These are phyloP conservation scores for Gastrophysa polygoni DNA, from an alignment of 2,888 invertebrate species.

Conservation along the genomic window DNA sequence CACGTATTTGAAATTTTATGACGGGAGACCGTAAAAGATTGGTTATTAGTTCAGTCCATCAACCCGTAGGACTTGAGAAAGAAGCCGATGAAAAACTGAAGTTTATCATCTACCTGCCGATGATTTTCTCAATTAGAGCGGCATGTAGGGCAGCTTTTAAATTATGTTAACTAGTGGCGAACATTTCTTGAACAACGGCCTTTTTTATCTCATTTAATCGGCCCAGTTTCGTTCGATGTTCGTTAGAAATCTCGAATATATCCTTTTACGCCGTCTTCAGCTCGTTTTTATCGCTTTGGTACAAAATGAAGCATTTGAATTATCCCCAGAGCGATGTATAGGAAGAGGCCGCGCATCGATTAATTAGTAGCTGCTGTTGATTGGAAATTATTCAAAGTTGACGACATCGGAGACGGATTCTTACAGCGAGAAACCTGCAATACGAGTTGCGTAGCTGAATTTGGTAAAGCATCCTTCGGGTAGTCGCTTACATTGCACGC, in stretches of 20 bases:
- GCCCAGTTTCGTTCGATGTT: not conserved
- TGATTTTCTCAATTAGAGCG: constrained; percentile 16
- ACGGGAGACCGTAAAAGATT: too few species aligned
- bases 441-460: constrained; percentile 28
- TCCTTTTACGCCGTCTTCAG: constrained; percentile 13
- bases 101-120: not conserved
- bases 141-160: constrained; percentile 20
- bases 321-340: constrained; percentile 20
- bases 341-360: constrained; percentile 15
- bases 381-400: constrained; percentile 24
- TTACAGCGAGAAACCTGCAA: constrained; percentile 19
- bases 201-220: not conserved
- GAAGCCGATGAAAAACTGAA: not conserved
- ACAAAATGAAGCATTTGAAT: constrained; percentile 13
- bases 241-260: constrained; percentile 20
- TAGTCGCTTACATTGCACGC: constrained; percentile 12
- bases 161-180: constrained; percentile 20
- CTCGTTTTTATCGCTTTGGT: constrained; percentile 5
- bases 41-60: too few species aligned
- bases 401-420: constrained; percentile 11
- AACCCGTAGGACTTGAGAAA: too few species aligned
- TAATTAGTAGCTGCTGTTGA: constrained; percentile 26
- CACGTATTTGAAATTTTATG: too few species aligned
- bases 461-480: constrained; percentile 24
- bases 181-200: constrained; percentile 10